A percentile compares a stretch with the other conserved stretches of the same genome.
phyloP scores from a whole-genome alignment of 1,140 invertebrate genomes.

The Aradophagus sp. region DNA sequence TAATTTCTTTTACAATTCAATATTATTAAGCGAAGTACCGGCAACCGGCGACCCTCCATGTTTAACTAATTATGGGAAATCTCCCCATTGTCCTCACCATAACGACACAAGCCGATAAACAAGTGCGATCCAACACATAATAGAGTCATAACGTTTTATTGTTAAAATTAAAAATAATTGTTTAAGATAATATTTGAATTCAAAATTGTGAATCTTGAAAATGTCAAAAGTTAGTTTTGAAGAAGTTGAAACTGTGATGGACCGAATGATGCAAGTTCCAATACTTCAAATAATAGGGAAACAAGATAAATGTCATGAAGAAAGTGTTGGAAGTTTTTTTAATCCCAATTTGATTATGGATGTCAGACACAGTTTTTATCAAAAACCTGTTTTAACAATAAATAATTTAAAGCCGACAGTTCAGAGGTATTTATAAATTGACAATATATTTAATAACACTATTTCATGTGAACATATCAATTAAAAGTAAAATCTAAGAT shows the following conservation, averaged over 20 bases:
- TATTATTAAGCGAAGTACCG: no score
- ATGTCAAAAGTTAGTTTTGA: constrained; percentile 47
- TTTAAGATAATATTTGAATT: not conserved
- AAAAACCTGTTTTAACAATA: constrained; percentile 11
- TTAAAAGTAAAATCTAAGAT: no score
- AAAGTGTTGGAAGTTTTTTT: constrained; percentile 5
- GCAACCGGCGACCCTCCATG: not conserved
- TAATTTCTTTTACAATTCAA: no score
- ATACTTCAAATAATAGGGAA: constrained; percentile 39
- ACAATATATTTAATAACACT: no score
- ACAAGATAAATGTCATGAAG: constrained; percentile 15
- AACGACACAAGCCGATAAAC: constrained; percentile 9
- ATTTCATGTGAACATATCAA: no score
- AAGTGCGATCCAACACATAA: not conserved
- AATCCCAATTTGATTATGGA: constrained; percentile 56
- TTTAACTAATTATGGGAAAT: constrained; percentile 3
- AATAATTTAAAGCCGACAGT: constrained; percentile 9
- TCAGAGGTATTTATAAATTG: no score
- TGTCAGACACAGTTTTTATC: constrained; percentile 41
- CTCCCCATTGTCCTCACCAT: constrained; percentile 7
- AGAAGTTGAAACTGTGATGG: constrained; percentile 51
- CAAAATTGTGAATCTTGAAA: not conserved
- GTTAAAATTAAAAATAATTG: not conserved
- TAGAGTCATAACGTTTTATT: not conserved
- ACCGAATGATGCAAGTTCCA: constrained; percentile 51